A percentile compares a stretch with the other conserved stretches of the same genome.
phyloP scores from a whole-genome alignment of 2,888 invertebrate genomes.

The Ecliptopera silaceata region DNA sequence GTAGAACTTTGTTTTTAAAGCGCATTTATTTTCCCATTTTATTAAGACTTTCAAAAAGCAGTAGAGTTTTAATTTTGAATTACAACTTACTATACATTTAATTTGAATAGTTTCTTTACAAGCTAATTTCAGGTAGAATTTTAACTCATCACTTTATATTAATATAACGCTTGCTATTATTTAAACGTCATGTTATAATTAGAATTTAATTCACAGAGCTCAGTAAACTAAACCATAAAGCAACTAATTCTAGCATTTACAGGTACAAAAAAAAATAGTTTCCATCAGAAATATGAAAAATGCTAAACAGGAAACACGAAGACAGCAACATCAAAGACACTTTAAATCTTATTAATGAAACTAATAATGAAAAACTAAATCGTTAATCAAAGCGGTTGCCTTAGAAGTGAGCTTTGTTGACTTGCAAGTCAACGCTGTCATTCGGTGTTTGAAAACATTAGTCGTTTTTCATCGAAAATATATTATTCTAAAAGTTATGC shows the following conservation, averaged over 20 bases:
- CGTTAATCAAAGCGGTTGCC: constrained; percentile 21
- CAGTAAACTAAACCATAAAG: too few species aligned
- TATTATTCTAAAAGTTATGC: background rate
- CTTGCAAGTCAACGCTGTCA: constrained; percentile 8
- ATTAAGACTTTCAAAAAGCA: too few species aligned
- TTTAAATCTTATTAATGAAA: constrained; percentile 30
- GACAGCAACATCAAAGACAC: constrained; percentile 15
- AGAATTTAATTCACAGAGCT: constrained; percentile 34
- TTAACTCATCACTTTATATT: too few species aligned
- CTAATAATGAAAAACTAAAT: constrained; percentile 3
- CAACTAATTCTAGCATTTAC: too few species aligned
- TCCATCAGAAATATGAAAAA: background rate
- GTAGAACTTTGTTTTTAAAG: constrained; percentile 34
- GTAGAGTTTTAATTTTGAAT: too few species aligned
- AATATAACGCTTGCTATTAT: too few species aligned
- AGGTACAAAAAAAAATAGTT: background rate
- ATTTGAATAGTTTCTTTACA: too few species aligned
- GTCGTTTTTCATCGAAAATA: background rate
- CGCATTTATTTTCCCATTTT: too few species aligned
- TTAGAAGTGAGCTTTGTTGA: constrained; percentile 8
- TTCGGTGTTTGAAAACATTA: background rate
- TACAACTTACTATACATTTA: too few species aligned
- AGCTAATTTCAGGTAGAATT: too few species aligned
- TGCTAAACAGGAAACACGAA: constrained; percentile 1
- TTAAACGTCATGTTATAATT: too few species aligned